Evolutionary conservation across 2,113 vertebrate species (phyloP).

Genomic region (Sebastes schlegelii): DNA sequence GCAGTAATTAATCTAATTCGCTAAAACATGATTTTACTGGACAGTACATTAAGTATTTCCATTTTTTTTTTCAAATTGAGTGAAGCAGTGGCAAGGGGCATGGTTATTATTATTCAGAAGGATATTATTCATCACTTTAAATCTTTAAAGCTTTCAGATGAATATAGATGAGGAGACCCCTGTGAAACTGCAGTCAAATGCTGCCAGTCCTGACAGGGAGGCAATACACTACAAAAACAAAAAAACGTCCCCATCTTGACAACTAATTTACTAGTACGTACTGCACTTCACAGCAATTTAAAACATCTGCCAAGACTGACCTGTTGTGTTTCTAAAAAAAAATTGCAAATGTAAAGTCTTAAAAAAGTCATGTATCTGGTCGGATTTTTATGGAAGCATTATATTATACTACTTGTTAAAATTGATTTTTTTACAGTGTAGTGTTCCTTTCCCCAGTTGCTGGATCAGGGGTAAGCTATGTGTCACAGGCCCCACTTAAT

Average conservation of each 20-base stretch:
- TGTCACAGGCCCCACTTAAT: slow-evolving; percentile 41
- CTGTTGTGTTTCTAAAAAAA: slow-evolving; percentile 5
- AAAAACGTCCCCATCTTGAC: not conserved
- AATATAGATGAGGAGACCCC: slow-evolving; percentile 71
- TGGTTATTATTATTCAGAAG: slow-evolving; percentile 60
- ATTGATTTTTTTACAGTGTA: not conserved
- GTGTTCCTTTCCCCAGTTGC: not conserved
- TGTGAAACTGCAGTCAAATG: slow-evolving; percentile 53
- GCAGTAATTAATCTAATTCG: slow-evolving; percentile 72
- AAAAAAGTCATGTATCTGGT: not conserved
- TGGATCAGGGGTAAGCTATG: not conserved
- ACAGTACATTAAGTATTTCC: slow-evolving; percentile 56
- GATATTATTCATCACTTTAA: slow-evolving; percentile 77
- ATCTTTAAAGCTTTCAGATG: slow-evolving; percentile 75
- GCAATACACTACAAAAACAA: slow-evolving; percentile 18
- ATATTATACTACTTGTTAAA: not conserved
- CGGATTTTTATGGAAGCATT: not conserved
- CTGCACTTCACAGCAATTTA: slow-evolving; percentile 14
- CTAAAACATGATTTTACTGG: slow-evolving; percentile 68
- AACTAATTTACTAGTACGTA: slow-evolving; percentile 9
- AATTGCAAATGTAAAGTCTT: not conserved
- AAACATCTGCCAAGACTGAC: not conserved
- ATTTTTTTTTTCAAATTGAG: slow-evolving; percentile 4
- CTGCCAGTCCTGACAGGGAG: slow-evolving; percentile 25
- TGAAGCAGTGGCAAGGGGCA: slow-evolving; percentile 29